phyloP scores from a whole-genome alignment of 2,797 vertebrate genomes.

The Manis pentadactyla region DNA sequence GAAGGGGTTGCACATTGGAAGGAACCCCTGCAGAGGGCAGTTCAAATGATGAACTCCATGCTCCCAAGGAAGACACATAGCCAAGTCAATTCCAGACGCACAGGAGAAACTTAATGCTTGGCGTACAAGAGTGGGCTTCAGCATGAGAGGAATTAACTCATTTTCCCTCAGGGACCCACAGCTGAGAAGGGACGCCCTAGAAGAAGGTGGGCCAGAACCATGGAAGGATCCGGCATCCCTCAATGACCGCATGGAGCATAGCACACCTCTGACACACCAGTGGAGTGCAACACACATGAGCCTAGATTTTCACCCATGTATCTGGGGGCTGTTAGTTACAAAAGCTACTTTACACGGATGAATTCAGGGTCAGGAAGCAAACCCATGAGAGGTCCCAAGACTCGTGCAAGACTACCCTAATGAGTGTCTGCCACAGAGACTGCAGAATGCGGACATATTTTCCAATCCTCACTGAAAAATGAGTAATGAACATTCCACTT shows the following conservation, averaged over 20 bases:
- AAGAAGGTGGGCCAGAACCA: rapidly evolving
- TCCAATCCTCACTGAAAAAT: not conserved
- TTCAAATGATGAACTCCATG: rapidly evolving
- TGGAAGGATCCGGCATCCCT: not conserved
- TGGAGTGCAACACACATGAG: not conserved
- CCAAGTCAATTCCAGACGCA: rapidly evolving
- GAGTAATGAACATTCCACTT: too few species aligned
- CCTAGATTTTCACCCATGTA: not conserved
- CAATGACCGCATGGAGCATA: rapidly evolving
- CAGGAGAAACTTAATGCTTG: not conserved
- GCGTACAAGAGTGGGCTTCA: not conserved
- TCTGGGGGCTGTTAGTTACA: not conserved
- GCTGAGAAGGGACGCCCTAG: not conserved
- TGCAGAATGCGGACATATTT: rapidly evolving
- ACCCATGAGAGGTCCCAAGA: not conserved
- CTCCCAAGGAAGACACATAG: not conserved
- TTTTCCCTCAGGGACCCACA: not conserved
- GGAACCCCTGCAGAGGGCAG: too few species aligned
- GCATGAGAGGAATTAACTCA: rapidly evolving
- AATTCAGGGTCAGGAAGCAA: not conserved
- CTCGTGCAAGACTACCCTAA: not conserved
- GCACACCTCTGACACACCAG: not conserved
- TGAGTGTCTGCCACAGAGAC: not conserved
- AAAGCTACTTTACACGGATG: not conserved
- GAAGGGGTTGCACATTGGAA: not conserved